These are phyloP conservation scores for Spodoptera frugiperda DNA, from an alignment of 1,140 invertebrate species.

Conservation along the genomic window DNA sequence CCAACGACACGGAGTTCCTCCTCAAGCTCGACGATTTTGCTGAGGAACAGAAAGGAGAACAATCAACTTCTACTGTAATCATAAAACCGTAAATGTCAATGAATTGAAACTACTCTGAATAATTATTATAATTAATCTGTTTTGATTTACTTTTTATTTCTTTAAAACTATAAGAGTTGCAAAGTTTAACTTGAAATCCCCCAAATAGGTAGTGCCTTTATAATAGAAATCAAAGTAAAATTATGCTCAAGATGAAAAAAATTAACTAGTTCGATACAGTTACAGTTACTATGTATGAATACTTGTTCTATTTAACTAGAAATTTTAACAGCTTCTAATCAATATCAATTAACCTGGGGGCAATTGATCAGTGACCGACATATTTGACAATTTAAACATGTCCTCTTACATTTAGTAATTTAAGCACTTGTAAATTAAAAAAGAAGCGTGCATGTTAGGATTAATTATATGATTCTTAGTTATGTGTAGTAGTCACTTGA, in stretches of 20 bases:
- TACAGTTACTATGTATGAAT: slow-evolving; percentile 8
- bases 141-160: no score
- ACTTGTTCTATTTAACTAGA: slow-evolving; percentile 22
- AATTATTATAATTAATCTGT: neutral
- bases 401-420: slow-evolving; percentile 27
- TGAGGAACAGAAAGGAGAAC: slow-evolving; percentile 86
- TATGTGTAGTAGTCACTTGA: slow-evolving; percentile 12
- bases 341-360: slow-evolving; percentile 48
- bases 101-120: neutral
- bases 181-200: no score
- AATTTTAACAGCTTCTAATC: slow-evolving; percentile 50
- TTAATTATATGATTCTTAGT: slow-evolving; percentile 8
- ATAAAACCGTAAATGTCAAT: neutral
- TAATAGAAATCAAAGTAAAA: neutral
- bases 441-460: slow-evolving; percentile 24
- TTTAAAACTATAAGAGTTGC: no score
- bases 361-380: slow-evolving; percentile 54
- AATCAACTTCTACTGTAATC: slow-evolving; percentile 67
- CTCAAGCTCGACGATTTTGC: slow-evolving; percentile 99
- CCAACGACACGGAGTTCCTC: slow-evolving; percentile 99
- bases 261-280: neutral
- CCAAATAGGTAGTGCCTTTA: no score
- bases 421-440: neutral
- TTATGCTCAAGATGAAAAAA: neutral
- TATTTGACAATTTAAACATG: slow-evolving; percentile 51